Conservation (phyloP, 2,888 invertebrate genomes). For the Pristionchus entomophagus region DNA sequence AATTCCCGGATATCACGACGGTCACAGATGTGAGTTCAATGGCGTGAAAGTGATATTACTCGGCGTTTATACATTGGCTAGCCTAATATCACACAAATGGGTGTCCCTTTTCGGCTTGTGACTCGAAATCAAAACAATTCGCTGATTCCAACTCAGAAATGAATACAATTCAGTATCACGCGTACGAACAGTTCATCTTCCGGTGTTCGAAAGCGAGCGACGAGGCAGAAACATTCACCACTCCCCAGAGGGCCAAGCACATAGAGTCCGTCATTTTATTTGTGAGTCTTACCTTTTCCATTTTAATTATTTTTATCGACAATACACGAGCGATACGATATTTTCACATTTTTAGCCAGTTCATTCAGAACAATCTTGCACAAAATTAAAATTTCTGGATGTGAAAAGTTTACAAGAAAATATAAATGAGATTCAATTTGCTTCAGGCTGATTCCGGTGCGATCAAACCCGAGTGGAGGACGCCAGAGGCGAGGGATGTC, state of each 20-base stretch:
- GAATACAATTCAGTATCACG: not conserved
- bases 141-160: no score
- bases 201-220: not conserved
- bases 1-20: no score
- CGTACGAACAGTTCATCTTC: not conserved
- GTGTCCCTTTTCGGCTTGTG: no score
- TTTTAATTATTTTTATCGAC: no score
- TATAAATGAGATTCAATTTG: not conserved
- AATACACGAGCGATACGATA: not conserved
- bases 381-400: not conserved
- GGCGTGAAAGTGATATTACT: no score
- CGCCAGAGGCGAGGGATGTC: slow-evolving; percentile 14
- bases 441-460: slow-evolving; percentile 12
- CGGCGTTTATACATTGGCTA: no score
- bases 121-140: no score
- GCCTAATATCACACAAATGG: no score
- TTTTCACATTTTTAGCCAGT: not conserved
- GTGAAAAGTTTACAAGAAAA: not conserved
- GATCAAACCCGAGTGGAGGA: not conserved
- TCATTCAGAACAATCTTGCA: not conserved
- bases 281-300: not conserved
- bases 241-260: not conserved
- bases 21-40: no score
- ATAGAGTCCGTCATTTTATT: not conserved
- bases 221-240: not conserved